Conservation (phyloP, 2,888 invertebrate species). For the Drosophila seclusa region DNA sequence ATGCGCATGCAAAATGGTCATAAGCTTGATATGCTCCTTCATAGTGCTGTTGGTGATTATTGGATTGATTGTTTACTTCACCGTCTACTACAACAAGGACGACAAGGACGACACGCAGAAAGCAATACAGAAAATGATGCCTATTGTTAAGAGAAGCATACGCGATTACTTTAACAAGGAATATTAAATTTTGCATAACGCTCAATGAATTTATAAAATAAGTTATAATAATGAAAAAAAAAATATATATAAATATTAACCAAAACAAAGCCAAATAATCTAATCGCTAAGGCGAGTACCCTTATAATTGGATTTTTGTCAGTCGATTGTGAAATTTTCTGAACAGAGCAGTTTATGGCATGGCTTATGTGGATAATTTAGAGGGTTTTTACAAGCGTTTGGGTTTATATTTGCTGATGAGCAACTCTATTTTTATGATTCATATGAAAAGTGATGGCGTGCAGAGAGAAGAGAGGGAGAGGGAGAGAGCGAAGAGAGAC, state of each 20-base stretch:
- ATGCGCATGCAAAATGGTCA: conserved; percentile 80
- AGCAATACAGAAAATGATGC: conserved; percentile 54
- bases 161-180: conserved; percentile 73
- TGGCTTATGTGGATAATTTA: conserved; percentile 43
- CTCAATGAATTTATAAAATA: conserved; percentile 59
- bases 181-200: conserved; percentile 32
- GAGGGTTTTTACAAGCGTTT: conserved; percentile 14
- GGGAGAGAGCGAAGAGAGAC: background rate
- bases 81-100: conserved; percentile 76
- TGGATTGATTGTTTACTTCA: conserved; percentile 82
- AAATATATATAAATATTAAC: conserved; percentile 8
- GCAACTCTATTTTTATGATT: conserved; percentile 28
- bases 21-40: conserved; percentile 72
- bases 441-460: conserved; percentile 20
- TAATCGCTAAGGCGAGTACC: conserved; percentile 37
- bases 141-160: conserved; percentile 71
- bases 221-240: conserved; percentile 34
- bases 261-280: conserved; percentile 43
- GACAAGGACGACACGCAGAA: conserved; percentile 54
- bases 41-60: conserved; percentile 76
- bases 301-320: conserved; percentile 54
- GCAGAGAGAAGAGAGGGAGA: background rate
- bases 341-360: conserved; percentile 18
- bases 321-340: conserved; percentile 25
- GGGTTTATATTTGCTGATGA: conserved; percentile 20